phyloP scores from a whole-genome alignment of 2,113 vertebrate genomes.

The Murina feae region DNA sequence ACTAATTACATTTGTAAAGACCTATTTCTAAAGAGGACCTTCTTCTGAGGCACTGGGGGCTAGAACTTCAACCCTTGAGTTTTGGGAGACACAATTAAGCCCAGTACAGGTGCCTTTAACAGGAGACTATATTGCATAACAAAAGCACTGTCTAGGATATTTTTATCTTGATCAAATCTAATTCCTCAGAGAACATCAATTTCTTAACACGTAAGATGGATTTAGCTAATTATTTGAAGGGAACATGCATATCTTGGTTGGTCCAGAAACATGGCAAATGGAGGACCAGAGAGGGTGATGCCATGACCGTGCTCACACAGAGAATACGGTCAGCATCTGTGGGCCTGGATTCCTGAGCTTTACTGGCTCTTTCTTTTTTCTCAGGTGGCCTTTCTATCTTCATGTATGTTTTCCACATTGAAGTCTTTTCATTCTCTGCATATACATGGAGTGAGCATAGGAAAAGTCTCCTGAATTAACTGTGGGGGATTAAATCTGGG shows the following conservation, averaged over 20 bases:
- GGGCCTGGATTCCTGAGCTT: background rate
- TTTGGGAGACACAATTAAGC: background rate
- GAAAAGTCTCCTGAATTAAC: background rate
- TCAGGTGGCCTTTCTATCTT: background rate
- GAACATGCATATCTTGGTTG: accelerated
- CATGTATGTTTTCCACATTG: background rate
- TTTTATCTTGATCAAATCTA: background rate
- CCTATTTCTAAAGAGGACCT: background rate
- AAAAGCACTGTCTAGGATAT: no score
- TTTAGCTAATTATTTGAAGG: background rate
- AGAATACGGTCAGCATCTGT: background rate
- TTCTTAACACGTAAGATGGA: background rate
- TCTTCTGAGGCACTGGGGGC: background rate
- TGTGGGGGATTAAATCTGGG: no score
- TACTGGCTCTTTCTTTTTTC: background rate
- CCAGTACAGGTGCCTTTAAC: background rate
- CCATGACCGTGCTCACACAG: background rate
- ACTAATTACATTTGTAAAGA: background rate
- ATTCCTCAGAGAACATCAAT: background rate
- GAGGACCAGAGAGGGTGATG: background rate
- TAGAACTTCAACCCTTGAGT: background rate
- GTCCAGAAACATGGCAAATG: background rate
- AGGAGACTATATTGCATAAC: background rate
- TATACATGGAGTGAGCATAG: no score
- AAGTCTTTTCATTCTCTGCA: background rate